Evolutionary conservation across 1,140 invertebrate genomes (phyloP).

Genomic region (Atta texana): DNA sequence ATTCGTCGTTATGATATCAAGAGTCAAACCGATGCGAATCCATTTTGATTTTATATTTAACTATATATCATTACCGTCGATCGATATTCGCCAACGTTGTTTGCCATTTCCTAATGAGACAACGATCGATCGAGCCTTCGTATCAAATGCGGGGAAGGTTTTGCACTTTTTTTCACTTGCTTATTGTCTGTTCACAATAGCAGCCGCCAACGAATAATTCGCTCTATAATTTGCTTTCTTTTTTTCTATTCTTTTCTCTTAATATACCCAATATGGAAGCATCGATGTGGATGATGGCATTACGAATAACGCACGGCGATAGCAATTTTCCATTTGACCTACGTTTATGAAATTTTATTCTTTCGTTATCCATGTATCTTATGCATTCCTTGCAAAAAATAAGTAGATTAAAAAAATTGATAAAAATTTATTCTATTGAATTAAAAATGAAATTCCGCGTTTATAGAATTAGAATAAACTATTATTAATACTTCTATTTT

Average conservation of each 20-base stretch:
- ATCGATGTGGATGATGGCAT: slow-evolving; percentile 28
- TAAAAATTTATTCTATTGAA: not conserved
- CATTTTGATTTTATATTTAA: slow-evolving; percentile 31
- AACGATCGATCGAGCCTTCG: slow-evolving; percentile 43
- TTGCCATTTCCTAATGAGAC: slow-evolving; percentile 36
- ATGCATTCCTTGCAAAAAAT: not conserved
- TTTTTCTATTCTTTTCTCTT: slow-evolving; percentile 10
- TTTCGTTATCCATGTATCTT: not conserved
- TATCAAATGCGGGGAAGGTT: slow-evolving; percentile 65
- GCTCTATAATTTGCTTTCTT: slow-evolving; percentile 30
- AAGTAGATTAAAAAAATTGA: slow-evolving; percentile 4
- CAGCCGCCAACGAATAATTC: slow-evolving; percentile 82
- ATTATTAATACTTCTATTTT: too few relatives aligned
- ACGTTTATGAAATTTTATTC: slow-evolving; percentile 10
- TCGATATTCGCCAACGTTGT: slow-evolving; percentile 16
- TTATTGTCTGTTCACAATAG: slow-evolving; percentile 86
- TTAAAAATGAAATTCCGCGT: not conserved
- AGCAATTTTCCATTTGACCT: slow-evolving; percentile 13
- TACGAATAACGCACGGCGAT: slow-evolving; percentile 45
- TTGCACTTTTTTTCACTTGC: slow-evolving; percentile 78
- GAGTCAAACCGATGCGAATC: slow-evolving; percentile 7
- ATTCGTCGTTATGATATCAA: not conserved
- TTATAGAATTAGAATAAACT: not conserved
- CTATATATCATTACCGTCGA: slow-evolving; percentile 6
- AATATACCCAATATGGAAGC: slow-evolving; percentile 13